These are phyloP conservation scores for Andrena flavipes DNA, from an alignment of 2,888 invertebrate species.

Conservation along the genomic window DNA sequence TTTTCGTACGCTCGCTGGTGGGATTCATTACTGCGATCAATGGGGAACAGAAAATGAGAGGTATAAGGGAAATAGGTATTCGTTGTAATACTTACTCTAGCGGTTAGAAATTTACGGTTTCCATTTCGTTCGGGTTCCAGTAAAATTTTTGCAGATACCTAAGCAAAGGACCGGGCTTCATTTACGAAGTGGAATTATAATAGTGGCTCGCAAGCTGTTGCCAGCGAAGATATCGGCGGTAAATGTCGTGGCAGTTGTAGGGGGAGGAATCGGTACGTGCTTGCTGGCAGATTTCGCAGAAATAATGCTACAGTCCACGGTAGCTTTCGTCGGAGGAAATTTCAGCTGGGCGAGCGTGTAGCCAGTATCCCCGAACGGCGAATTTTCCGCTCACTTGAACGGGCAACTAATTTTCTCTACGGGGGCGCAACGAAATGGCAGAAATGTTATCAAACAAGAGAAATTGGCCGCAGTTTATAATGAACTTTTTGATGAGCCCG, in stretches of 20 bases:
- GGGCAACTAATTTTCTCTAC: conserved; percentile 14
- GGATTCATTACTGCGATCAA: background rate
- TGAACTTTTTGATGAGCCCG: conserved; percentile 29
- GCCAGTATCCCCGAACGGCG: background rate
- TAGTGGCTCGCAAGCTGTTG: conserved; percentile 57
- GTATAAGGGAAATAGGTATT: no score
- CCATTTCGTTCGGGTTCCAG: background rate
- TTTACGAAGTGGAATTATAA: conserved; percentile 29
- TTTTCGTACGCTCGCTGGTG: background rate
- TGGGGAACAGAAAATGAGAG: background rate
- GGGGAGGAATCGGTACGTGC: conserved; percentile 48
- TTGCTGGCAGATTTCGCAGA: conserved; percentile 29
- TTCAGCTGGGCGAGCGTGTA: background rate
- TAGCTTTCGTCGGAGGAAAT: conserved; percentile 1
- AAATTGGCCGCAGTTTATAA: conserved; percentile 5
- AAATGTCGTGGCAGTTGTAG: conserved; percentile 56
- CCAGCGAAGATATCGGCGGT: conserved; percentile 60
- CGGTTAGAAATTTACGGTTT: no score
- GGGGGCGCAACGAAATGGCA: background rate
- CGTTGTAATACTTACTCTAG: no score
- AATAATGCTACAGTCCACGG: conserved; percentile 31
- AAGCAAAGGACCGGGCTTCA: background rate
- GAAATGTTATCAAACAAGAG: conserved; percentile 6
- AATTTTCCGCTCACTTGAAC: conserved; percentile 16
- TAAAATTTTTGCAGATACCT: background rate